Evolutionary conservation across 2,797 vertebrate genomes (phyloP).

Genomic region (Schizopygopsis pylzovi): DNA sequence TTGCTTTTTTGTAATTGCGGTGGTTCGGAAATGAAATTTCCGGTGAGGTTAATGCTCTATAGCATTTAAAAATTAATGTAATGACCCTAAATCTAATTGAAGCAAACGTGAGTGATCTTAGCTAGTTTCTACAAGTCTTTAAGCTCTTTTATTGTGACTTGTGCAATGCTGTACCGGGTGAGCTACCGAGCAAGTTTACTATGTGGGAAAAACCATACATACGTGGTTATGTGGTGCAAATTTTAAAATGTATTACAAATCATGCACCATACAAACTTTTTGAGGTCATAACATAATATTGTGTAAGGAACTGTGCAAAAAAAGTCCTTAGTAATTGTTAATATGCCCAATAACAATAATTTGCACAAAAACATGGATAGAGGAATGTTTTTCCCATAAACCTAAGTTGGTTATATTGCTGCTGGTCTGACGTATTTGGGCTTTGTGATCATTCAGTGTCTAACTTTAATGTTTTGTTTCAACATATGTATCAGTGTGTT

Average conservation of each 20-base stretch:
- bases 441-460: neutral
- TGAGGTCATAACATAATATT: neutral
- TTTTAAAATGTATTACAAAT: neutral
- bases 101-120: neutral
- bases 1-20: neutral
- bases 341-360: neutral
- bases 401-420: conserved; percentile 2
- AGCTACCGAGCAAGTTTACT: neutral
- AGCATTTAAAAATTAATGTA: neutral
- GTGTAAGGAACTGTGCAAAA: neutral
- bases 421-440: neutral
- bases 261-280: neutral
- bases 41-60: neutral
- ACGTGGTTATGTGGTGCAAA: neutral
- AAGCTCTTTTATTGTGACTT: neutral
- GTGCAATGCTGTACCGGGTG: neutral
- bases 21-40: neutral
- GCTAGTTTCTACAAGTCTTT: neutral
- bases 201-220: neutral
- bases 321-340: neutral
- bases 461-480: conserved; percentile 6
- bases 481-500: conserved; percentile 21
- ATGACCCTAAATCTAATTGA: neutral
- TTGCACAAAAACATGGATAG: neutral
- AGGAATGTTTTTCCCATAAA: neutral